Evolutionary conservation across 1,140 invertebrate genomes (phyloP).

Genomic region (Hyles euphorbiae): DNA sequence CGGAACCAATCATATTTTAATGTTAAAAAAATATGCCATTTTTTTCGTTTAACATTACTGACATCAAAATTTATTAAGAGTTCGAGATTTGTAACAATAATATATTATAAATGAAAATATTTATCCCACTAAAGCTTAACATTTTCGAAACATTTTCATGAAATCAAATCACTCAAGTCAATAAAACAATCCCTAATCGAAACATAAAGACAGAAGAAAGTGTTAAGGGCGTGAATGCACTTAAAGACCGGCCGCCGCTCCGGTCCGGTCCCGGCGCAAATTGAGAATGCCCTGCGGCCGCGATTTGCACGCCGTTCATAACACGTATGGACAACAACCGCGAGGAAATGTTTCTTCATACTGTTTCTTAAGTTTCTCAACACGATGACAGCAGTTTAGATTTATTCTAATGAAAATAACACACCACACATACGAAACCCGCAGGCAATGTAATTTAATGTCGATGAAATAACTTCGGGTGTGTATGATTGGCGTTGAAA

Average conservation of each 20-base stretch:
- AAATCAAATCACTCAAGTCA: not conserved
- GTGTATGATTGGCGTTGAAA: not conserved
- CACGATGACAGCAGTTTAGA: no score
- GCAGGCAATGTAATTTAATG: not conserved
- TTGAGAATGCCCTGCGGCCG: constrained; percentile 49
- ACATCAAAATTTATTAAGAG: no score
- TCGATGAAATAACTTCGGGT: not conserved
- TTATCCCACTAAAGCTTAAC: no score
- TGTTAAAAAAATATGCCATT: no score
- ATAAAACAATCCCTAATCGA: not conserved
- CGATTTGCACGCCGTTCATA: constrained; percentile 62
- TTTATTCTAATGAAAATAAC: no score
- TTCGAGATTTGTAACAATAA: no score
- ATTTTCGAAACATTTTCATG: no score
- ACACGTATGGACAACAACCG: constrained; percentile 35
- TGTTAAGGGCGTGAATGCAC: constrained; percentile 19
- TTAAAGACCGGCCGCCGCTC: constrained; percentile 7
- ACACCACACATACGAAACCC: not conserved
- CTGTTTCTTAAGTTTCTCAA: no score
- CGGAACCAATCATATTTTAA: no score
- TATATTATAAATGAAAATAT: no score
- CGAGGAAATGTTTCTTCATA: constrained; percentile 1
- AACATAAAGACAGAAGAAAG: not conserved
- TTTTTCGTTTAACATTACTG: no score
- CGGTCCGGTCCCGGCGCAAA: constrained; percentile 29